Evolutionary conservation across 2,888 invertebrate species (phyloP), one percentile per base, ranked within the genome.

Genomic region (Oligia latruncula): DNA sequence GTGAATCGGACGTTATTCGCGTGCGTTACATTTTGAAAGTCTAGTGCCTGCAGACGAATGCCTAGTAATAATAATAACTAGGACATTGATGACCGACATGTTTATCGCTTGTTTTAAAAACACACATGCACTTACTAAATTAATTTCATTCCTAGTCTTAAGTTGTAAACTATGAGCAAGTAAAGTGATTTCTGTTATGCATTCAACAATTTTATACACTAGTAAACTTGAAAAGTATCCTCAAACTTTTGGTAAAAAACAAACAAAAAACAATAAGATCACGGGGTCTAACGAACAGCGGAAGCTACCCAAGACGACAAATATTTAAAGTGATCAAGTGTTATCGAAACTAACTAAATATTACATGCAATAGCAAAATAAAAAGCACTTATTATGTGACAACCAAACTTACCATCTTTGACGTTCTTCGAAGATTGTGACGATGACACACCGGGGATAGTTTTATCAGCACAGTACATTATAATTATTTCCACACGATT

Each of bases 391-490:
- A n/a, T 52, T 73, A 87, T 72, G 81, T 91, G 92, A 85, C 90
- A 91, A 90, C 92, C 92, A 93, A 93, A 97, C 98, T 97, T 97
- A 98, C 98, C 98, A 97, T 98, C 98, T 97, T 98, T 98, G 97
- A 97, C 97, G 97, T 97, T 97, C 97, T 97, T 97, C 95, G 97
- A 96, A 96, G 97, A 97, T 97, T 97, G 98, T 94, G 97, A 98
- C 97, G 97, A 98, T 97, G 97, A 98, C 97, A 97, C 97, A 97
- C 97, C 98, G 97, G 97, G 97, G 96, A 97, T 97, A 95, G 97
- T 98, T 97, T 98, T 98, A 97, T 98, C 98, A 95, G 98, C 98
- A 97, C 98, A 98, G 96, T 98, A 98, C 98, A 98, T 98, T 91
- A 93, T 97, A 96, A 87, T 88, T 86, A 91, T 90, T 89, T 94